These are phyloP conservation scores for Heliconius charithonia DNA, from an alignment of 2,888 invertebrate species.

Conservation along the genomic window DNA sequence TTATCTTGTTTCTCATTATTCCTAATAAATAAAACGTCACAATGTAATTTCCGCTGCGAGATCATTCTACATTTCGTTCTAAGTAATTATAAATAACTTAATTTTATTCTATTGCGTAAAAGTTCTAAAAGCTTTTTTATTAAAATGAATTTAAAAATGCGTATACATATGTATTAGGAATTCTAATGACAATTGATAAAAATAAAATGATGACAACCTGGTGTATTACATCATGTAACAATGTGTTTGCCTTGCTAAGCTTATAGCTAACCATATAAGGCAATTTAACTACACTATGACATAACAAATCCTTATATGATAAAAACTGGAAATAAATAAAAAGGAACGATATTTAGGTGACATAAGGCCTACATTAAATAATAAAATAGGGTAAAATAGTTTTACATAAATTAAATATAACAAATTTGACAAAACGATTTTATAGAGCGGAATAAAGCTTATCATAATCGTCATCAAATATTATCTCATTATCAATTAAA, in stretches of 20 bases:
- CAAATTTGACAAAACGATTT: no score
- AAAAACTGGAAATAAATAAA: conserved; percentile 4
- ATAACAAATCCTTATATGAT: conserved; percentile 37
- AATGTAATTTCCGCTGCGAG: conserved; percentile 58
- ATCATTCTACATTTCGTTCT: conserved; percentile 35
- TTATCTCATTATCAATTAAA: neutral
- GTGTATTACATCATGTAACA: conserved; percentile 43
- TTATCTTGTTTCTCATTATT: conserved; percentile 73
- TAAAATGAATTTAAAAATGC: neutral
- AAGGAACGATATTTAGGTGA: neutral
- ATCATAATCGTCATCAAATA: no score
- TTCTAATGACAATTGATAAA: conserved; percentile 24
- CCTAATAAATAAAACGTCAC: conserved; percentile 69
- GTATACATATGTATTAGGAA: conserved; percentile 1
- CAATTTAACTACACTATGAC: conserved; percentile 43
- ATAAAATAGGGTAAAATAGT: no score
- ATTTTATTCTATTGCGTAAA: neutral
- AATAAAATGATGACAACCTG: conserved; percentile 38
- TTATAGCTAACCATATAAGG: conserved; percentile 45
- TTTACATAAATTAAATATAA: no score
- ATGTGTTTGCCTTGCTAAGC: conserved; percentile 44
- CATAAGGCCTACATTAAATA: neutral
- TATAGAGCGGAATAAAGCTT: no score
- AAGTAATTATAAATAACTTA: conserved; percentile 19
- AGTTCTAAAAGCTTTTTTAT: neutral